Percentiles rank a stretch among this genome's conserved stretches.
Conservation (phyloP, 2,113 vertebrate species). For the Felis chaus region DNA sequence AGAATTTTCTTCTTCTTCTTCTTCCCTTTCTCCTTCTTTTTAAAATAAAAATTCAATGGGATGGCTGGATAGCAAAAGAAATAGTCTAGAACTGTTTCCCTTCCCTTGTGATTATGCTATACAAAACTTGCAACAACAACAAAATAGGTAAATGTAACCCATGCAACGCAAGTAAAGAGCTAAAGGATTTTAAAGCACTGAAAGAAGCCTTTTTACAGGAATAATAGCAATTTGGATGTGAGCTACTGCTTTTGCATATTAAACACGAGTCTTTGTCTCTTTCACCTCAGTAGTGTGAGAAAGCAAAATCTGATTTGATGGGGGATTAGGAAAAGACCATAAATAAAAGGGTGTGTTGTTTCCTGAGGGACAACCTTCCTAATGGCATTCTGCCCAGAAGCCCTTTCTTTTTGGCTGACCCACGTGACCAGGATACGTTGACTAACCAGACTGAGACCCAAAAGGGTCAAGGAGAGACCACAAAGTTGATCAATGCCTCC, state of each 20-base stretch:
- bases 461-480: neutral
- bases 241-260: constrained; percentile 61
- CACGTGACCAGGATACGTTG: neutral
- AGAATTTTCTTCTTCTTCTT: neutral
- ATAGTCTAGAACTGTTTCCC: neutral
- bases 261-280: constrained; percentile 58
- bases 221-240: constrained; percentile 39
- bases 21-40: neutral
- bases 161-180: constrained; percentile 30
- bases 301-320: constrained; percentile 65
- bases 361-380: constrained; percentile 57
- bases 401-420: constrained; percentile 45
- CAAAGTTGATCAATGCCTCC: neutral
- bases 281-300: constrained; percentile 58
- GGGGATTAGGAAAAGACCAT: constrained; percentile 27
- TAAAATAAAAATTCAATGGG: constrained; percentile 6
- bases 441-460: neutral
- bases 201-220: constrained; percentile 24
- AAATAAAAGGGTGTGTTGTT: constrained; percentile 65
- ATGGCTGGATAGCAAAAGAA: neutral
- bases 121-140: constrained; percentile 26
- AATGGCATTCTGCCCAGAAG: constrained; percentile 59
- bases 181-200: neutral
- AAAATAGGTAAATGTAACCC: constrained; percentile 57
- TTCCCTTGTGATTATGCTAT: constrained; percentile 22